phyloP scores from a whole-genome alignment of 2,113 vertebrate genomes.

The Cyanoliseus patagonus region DNA sequence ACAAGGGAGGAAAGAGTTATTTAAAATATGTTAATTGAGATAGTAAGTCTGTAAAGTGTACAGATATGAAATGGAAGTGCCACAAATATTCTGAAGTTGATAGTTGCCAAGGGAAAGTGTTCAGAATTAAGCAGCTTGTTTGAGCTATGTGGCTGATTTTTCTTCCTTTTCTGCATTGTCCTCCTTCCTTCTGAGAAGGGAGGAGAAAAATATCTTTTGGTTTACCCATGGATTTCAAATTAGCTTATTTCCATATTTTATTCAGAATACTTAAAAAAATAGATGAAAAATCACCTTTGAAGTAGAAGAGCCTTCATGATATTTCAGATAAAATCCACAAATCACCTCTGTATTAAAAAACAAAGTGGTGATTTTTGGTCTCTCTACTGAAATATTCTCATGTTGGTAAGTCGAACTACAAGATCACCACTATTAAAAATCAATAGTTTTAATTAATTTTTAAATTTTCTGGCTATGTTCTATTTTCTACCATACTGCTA shows the following conservation, averaged over 20 bases:
- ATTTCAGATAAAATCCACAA: background rate
- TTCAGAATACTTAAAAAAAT: background rate
- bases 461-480: background rate
- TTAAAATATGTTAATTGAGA: background rate
- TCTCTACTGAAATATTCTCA: background rate
- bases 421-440: background rate
- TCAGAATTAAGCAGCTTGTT: background rate
- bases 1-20: background rate
- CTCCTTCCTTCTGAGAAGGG: background rate
- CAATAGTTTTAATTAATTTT: background rate
- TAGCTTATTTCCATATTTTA: background rate
- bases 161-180: background rate
- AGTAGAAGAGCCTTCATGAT: background rate
- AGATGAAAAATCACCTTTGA: background rate
- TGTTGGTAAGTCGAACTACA: background rate
- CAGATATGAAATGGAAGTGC: background rate
- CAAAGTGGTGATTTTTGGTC: background rate
- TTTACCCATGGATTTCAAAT: background rate
- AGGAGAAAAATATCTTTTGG: background rate
- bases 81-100: background rate
- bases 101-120: background rate
- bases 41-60: background rate
- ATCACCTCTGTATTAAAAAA: background rate
- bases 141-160: background rate
- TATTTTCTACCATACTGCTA: background rate